Evolutionary conservation across 2,113 vertebrate species (phyloP), one percentile per base, ranked within the genome.

Genomic region (Murina feae): DNA sequence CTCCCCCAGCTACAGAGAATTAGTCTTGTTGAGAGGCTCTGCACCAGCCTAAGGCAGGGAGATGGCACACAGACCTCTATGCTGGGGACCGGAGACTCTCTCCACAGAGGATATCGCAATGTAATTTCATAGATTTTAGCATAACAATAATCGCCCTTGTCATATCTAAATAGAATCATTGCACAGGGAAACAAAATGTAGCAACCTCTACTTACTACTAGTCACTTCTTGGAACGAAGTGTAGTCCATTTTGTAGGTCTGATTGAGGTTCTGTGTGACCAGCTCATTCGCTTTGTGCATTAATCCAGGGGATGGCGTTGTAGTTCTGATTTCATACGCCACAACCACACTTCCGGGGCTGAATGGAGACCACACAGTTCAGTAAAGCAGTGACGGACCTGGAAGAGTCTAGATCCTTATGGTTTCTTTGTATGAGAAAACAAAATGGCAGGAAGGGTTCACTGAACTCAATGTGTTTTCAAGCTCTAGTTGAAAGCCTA

Each of bases 271-370:
- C 6, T 96, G 92, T 0, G 55, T 42, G 5, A 98, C 94, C 2
- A 66, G 30, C 60, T 42, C 84, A 49, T 96, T 97, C 44, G 98
- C 96, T 90, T 16, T 69, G 39, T 39, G 91, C 72, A 98, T 49
- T 71, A 96, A 95, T 1, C 42, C 2, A 0, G 95, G 85, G 8
- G 68, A 95, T 47, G 93, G 95, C 80, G 93, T 28, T 83, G 47
- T 93, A 18, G 97, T 68, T 76, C 30, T 90, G 80, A 98, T 28
- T 81, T 96, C 76, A 1, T 97, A 98, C 0, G 7, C 13, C 87
- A 98, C 98, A 51, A 86, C 4, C 89, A 98, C 93, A 78, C 98
- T 98, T 91, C 98, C 98, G 23, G 94, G 81, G 82, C 98, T 98
- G 92, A 80, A 95, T 0, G 96, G 86, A 98, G 9, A 98, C 0